These are phyloP conservation scores for Caenorhabditis japonica DNA, from an alignment of 2,888 invertebrate species.

Conservation along the genomic window DNA sequence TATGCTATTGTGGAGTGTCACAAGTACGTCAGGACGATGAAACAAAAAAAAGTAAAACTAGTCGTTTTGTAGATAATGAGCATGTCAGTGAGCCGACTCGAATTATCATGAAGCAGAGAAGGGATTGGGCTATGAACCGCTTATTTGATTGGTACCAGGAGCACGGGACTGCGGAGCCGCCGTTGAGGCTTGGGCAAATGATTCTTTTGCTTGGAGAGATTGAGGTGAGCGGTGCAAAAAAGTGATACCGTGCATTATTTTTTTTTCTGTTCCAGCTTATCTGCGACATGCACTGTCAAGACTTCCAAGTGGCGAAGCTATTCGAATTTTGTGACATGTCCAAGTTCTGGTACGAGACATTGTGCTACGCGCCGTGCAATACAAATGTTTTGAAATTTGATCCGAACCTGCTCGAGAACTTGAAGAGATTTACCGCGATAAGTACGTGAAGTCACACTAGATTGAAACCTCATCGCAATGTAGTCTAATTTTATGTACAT, in stretches of 20 bases:
- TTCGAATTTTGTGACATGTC: conserved; percentile 74
- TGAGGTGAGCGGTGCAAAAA: conserved; percentile 67
- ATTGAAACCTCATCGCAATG: not conserved
- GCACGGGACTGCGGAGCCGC: conserved; percentile 56
- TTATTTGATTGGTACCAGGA: conserved; percentile 65
- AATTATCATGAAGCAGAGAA: conserved; percentile 56
- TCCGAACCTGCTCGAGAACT: conserved; percentile 48
- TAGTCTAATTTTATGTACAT: not conserved
- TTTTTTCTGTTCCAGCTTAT: conserved; percentile 56
- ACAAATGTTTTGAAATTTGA: conserved; percentile 53
- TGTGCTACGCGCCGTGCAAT: conserved; percentile 57
- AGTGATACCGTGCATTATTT: not conserved
- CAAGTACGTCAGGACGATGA: conserved; percentile 44
- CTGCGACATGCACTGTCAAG: conserved; percentile 68
- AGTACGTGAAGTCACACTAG: conserved; percentile 18
- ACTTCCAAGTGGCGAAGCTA: conserved; percentile 75
- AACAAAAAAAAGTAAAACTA: not conserved
- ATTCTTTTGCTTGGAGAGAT: conserved; percentile 69
- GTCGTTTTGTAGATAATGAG: conserved; percentile 61
- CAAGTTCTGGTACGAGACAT: conserved; percentile 66
- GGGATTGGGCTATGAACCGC: conserved; percentile 69
- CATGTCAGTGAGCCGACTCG: conserved; percentile 61
- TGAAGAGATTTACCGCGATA: conserved; percentile 54
- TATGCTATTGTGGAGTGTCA: conserved; percentile 69
- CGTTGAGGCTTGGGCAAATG: conserved; percentile 70